Conservation (phyloP, 2,888 invertebrate species). For the Sipha maydis region DNA sequence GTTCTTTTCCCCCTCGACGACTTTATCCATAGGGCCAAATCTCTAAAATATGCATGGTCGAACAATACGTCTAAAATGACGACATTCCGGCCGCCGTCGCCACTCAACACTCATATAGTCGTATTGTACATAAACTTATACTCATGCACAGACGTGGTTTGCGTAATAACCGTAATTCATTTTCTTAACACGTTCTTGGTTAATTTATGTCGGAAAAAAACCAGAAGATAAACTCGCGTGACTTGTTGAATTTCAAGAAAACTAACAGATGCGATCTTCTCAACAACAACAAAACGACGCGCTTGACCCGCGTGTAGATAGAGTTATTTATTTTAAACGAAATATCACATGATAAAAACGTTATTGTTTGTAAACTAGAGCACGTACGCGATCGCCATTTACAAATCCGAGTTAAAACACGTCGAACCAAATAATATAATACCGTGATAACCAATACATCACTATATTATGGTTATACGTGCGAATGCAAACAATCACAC, state of each 20-base stretch:
- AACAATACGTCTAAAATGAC: conserved; percentile 13
- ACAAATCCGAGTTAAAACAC: background rate
- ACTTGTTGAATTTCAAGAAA: conserved; percentile 36
- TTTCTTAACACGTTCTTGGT: conserved; percentile 32
- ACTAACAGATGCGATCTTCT: conserved; percentile 13
- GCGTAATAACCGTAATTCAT: conserved; percentile 44
- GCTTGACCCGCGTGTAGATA: background rate
- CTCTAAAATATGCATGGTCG: background rate
- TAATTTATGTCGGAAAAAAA: conserved; percentile 25
- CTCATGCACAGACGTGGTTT: background rate
- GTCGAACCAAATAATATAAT: background rate
- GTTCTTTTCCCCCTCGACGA: background rate
- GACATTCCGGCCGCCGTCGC: background rate
- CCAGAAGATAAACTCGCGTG: conserved; percentile 10
- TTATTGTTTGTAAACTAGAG: conserved; percentile 14
- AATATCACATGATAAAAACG: conserved; percentile 40
- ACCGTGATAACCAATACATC: background rate
- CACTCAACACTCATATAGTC: background rate
- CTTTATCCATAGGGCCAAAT: background rate
- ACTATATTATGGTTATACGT: background rate
- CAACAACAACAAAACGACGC: background rate
- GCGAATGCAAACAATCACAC: background rate
- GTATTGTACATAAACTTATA: background rate
- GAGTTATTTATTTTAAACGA: background rate
- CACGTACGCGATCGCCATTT: background rate